phyloP scores from a whole-genome alignment of 2,888 invertebrate species.

The Seira ritae region DNA sequence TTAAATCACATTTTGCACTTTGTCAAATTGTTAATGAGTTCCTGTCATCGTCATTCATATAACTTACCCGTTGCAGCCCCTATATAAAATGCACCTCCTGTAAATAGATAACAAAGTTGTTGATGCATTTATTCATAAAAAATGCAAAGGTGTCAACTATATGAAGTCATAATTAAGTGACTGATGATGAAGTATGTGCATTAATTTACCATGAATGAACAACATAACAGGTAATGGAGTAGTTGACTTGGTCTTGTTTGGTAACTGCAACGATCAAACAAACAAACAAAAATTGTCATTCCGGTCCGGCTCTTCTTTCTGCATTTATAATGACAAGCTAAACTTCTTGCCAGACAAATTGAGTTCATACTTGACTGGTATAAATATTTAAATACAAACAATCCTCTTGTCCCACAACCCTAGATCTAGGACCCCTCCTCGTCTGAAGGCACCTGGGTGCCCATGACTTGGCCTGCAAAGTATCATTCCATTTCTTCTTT shows the following conservation, averaged over 20 bases:
- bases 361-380: not conserved
- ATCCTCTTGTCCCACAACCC: conserved; percentile 38
- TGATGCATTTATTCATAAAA: conserved; percentile 2
- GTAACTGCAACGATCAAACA: not conserved
- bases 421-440: conserved; percentile 30
- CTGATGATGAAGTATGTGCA: not conserved
- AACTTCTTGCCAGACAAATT: not conserved
- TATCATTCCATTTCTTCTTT: conserved; percentile 60
- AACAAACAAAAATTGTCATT: not conserved
- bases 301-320: no score
- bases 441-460: conserved; percentile 58
- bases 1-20: no score
- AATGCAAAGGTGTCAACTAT: conserved; percentile 14
- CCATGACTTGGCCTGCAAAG: conserved; percentile 49
- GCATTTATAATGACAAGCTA: not conserved
- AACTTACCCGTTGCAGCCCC: conserved; percentile 27
- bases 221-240: conserved; percentile 34
- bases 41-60: not conserved
- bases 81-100: conserved; percentile 43
- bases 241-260: conserved; percentile 13
- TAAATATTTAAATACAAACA: conserved; percentile 60
- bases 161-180: not conserved
- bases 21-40: conserved; percentile 6
- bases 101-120: not conserved
- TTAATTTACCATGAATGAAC: conserved; percentile 55